These are phyloP conservation scores for Halictus ligatus DNA, from an alignment of 2,888 invertebrate genomes.

Conservation along the genomic window DNA sequence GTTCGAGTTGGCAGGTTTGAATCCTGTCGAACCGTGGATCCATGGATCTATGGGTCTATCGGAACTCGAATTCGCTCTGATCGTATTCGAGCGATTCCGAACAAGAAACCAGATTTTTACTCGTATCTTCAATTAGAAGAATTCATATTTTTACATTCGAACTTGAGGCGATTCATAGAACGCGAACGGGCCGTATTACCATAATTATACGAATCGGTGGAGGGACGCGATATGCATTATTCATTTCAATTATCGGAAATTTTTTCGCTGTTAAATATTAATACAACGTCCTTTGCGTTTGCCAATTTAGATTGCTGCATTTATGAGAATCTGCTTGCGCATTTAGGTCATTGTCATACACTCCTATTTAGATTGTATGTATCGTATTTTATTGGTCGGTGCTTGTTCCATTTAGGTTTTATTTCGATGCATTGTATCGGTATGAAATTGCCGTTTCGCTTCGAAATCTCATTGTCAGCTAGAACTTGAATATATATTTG, in stretches of 20 bases:
- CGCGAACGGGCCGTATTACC: slow-evolving; percentile 19
- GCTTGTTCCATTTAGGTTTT: slow-evolving; percentile 6
- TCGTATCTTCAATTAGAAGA: neutral
- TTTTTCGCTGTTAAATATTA: slow-evolving; percentile 49
- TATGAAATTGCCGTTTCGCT: neutral
- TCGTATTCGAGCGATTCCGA: slow-evolving; percentile 8
- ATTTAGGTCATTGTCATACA: slow-evolving; percentile 45
- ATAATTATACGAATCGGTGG: slow-evolving; percentile 41
- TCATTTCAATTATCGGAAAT: slow-evolving; percentile 51
- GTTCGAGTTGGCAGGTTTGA: slow-evolving; percentile 58
- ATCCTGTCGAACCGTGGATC: slow-evolving; percentile 46
- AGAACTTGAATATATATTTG: neutral
- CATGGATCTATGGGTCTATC: neutral
- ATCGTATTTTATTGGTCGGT: slow-evolving; percentile 8
- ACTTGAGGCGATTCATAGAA: slow-evolving; percentile 30
- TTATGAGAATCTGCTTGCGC: neutral
- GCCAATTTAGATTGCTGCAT: neutral
- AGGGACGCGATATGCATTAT: slow-evolving; percentile 42
- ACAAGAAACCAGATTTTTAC: neutral
- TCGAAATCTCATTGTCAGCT: neutral
- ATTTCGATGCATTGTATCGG: neutral
- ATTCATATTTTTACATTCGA: slow-evolving; percentile 26
- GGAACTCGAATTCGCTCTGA: neutral
- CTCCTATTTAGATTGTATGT: slow-evolving; percentile 15
- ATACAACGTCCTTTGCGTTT: slow-evolving; percentile 6